phyloP scores from a whole-genome alignment of 2,888 invertebrate genomes.

The Erebia palarica region DNA sequence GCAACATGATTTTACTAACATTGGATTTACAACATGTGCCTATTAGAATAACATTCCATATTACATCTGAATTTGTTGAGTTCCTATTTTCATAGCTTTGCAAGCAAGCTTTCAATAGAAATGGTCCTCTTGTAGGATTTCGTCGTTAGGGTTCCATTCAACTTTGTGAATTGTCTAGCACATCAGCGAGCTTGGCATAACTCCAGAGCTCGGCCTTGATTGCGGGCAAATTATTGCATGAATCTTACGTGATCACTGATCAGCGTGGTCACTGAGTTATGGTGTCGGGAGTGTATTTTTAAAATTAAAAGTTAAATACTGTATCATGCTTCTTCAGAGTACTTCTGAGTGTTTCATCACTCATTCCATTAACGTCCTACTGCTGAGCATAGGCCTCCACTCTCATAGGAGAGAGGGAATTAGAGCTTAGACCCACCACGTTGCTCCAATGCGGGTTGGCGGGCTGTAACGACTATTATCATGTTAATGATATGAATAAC shows the following conservation, averaged over 20 bases:
- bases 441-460: too few relatives aligned
- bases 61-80: too few relatives aligned
- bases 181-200: neutral
- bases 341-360: too few relatives aligned
- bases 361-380: too few relatives aligned
- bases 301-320: neutral
- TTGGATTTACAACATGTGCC: too few relatives aligned
- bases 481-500: too few relatives aligned
- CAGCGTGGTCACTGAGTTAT: constrained; percentile 5
- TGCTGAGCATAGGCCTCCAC: too few relatives aligned
- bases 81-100: neutral
- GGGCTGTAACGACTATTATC: too few relatives aligned
- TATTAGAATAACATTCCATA: too few relatives aligned
- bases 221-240: constrained; percentile 7
- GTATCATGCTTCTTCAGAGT: neutral
- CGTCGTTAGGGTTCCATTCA: neutral
- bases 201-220: constrained; percentile 11
- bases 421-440: too few relatives aligned
- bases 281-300: constrained; percentile 9
- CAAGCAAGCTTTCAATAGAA: neutral
- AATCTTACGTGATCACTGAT: constrained; percentile 3
- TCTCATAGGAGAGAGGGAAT: too few relatives aligned
- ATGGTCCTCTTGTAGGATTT: neutral
- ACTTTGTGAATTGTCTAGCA: neutral
- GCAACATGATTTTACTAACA: too few relatives aligned